Conservation (phyloP, 2,797 vertebrate species). For the Triplophysa yarkandensis region DNA sequence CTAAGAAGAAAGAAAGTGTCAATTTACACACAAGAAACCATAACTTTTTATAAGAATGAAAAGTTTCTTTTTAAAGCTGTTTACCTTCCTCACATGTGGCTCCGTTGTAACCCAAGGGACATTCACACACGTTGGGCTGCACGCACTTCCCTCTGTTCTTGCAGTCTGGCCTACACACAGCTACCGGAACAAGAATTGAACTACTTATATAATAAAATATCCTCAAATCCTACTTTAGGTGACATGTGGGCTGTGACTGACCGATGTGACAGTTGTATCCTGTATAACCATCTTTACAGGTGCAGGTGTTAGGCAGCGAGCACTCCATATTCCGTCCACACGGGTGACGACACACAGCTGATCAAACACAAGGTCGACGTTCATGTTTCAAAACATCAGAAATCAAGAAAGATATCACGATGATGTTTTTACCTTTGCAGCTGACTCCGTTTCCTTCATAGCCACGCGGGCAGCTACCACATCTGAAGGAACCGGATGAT, state of each 20-base stretch:
- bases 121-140: constrained; percentile 82
- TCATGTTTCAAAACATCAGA: not conserved
- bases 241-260: constrained; percentile 62
- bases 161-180: constrained; percentile 88
- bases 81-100: constrained; percentile 85
- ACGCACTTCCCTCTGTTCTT: constrained; percentile 87
- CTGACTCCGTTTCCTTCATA: constrained; percentile 82
- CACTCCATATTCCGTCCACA: constrained; percentile 88
- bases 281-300: constrained; percentile 84
- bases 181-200: constrained; percentile 64
- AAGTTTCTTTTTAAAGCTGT: not conserved
- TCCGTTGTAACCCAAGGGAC: constrained; percentile 79
- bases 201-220: not conserved
- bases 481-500: constrained; percentile 69
- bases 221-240: not conserved
- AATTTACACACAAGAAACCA: not conserved
- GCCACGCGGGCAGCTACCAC: constrained; percentile 80
- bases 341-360: constrained; percentile 83
- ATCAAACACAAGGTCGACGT: constrained; percentile 14
- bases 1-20: constrained; percentile 65
- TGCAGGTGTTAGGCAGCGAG: constrained; percentile 84
- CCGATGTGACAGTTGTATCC: constrained; percentile 85
- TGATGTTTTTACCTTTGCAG: constrained; percentile 79
- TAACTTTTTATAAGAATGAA: not conserved
- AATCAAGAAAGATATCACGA: not conserved